Evolutionary conservation across 2,888 invertebrate genomes (phyloP).

Genomic region (Melieria crassipennis): DNA sequence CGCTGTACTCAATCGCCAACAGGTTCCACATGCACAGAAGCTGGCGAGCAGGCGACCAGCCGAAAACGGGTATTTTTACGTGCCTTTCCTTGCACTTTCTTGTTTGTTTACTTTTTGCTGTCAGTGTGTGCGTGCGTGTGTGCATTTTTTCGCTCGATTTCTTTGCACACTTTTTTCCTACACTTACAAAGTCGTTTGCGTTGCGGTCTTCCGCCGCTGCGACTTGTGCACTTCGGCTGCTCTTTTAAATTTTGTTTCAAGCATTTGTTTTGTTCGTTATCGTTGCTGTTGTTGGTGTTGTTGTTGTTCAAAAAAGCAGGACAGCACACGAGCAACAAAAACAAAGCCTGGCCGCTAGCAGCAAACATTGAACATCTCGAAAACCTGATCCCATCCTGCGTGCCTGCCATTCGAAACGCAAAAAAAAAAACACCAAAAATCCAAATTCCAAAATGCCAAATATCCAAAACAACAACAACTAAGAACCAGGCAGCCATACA

Average conservation of each 20-base stretch:
- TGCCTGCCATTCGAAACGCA: neutral
- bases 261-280: neutral
- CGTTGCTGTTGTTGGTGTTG: neutral
- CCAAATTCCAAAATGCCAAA: no score
- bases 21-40: conserved; percentile 15
- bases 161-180: neutral
- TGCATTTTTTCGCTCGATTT: neutral
- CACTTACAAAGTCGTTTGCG: no score
- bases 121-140: no score
- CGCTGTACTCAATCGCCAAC: conserved; percentile 28
- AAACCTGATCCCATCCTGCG: conserved; percentile 11
- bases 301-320: neutral
- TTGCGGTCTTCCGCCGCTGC: no score
- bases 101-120: conserved; percentile 34
- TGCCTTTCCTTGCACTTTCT: conserved; percentile 35
- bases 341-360: neutral
- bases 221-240: neutral
- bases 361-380: neutral
- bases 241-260: conserved; percentile 11
- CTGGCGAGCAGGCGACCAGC: conserved; percentile 8
- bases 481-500: neutral
- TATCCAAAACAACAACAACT: neutral
- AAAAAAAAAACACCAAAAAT: no score
- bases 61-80: conserved; percentile 32
- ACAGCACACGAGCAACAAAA: no score